phyloP scores from a whole-genome alignment of 2,888 invertebrate species.

The Lycocerus yunnanus region DNA sequence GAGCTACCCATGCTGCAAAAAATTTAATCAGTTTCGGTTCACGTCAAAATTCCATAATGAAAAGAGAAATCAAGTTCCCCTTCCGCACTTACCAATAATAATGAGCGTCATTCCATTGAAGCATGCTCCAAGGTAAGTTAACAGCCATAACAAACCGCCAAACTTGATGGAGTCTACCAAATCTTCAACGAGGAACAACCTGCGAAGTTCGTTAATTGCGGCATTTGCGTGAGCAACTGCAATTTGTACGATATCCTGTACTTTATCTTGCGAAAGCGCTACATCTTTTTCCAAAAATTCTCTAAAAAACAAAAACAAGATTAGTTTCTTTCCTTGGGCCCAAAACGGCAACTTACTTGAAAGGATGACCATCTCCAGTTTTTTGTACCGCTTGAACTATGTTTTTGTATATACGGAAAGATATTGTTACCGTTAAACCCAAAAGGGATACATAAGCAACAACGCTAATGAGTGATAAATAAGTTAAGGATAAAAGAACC shows the following conservation, averaged over 20 bases:
- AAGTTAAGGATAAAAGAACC: constrained; percentile 90
- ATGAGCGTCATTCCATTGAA: constrained; percentile 99
- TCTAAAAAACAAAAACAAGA: constrained; percentile 55
- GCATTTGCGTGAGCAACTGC: constrained; percentile 88
- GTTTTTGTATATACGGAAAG: constrained; percentile 95
- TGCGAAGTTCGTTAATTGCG: constrained; percentile 79
- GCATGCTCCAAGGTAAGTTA: constrained; percentile 98
- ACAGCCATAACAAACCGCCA: constrained; percentile 91
- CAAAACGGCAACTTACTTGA: constrained; percentile 75
- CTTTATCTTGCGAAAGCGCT: constrained; percentile 87
- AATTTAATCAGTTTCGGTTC: not conserved
- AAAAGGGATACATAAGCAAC: constrained; percentile 90
- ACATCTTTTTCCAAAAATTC: constrained; percentile 87
- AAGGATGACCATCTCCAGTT: constrained; percentile 94
- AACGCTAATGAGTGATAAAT: constrained; percentile 94
- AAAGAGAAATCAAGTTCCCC: not conserved
- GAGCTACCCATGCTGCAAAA: constrained; percentile 82
- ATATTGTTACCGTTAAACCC: constrained; percentile 83
- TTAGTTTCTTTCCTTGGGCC: not conserved
- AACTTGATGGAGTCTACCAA: constrained; percentile 95
- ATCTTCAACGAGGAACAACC: constrained; percentile 96
- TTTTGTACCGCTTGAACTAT: constrained; percentile 95
- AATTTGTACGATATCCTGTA: constrained; percentile 84
- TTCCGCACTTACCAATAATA: constrained; percentile 82
- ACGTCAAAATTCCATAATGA: too few relatives aligned